Base-by-base conservation (phyloP, 2,113 vertebrate species). In the Cynocephalus volans region DNA sequence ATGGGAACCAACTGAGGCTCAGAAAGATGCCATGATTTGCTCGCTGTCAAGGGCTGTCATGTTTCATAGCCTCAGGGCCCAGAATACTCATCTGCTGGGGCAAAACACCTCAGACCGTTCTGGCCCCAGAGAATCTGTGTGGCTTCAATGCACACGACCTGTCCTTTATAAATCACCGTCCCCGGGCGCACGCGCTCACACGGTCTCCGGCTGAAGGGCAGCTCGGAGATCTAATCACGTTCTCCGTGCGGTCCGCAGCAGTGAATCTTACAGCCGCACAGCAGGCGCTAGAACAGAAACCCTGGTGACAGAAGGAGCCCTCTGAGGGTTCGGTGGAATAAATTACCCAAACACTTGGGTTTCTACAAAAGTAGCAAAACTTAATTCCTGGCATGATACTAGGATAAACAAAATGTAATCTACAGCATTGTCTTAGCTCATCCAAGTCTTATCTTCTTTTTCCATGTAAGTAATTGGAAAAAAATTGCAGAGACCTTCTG, bases 381-480 rank as follows among this genome's bases (percentile, higher is more conserved):
- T 95, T 83, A 48, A 90, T 87, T 98, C 95, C 76, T 93, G 50
- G 26, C 77, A 33, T 84, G 97, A 89, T 95, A 54, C 28, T 89
- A 4, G 62, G 82, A 96, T 92, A 97, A 98, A 98, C 88, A 94
- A 90, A 97, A 58, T 72, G 36, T 84, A 97, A 97, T 94, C 86
- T 97, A 67, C 83, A 60, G 48, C 85, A 81, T 93, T 97, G 93
- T 94, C 95, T 48, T 17, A 8, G 81, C 65, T 94, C 72, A 76
- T 94, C 88, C 48, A 81, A 64, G 23, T 93, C 18, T 83, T 84
- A 79, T 95, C 96, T 88, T 88, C 56, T 15, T 96, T 98, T 92
- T 92, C 90, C n/a, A n/a, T 94, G n/a, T 23, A 73, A 93, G 36
- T 81, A 95, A 96, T 36, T 96, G 41, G 69, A 85, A 93, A 97